Evolutionary conservation across 2,113 vertebrate genomes (phyloP), one percentile per base, ranked within the genome.

Genomic region (Xiphophorus couchianus): DNA sequence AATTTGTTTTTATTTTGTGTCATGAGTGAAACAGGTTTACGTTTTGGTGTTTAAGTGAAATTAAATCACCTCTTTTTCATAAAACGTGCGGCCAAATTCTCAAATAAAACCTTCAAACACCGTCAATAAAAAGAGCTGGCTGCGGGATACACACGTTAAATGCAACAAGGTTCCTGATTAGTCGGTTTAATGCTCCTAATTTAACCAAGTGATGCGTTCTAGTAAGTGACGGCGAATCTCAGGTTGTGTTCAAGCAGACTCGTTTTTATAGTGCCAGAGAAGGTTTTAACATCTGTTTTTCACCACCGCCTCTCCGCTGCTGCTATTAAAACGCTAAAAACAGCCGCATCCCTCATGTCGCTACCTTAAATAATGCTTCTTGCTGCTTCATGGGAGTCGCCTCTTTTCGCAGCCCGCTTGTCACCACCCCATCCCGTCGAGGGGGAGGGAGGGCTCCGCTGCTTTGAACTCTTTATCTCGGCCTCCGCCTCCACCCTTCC

Each of bases 381-480:
- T 15, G 14, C 14, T 1, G 42, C 14, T 48, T 19, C 15, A 17
- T 48, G 17, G 44, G 44, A 48, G 44, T 48, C 44, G 1, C 44
- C 44, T 48, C 15, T 48, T 17, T 48, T 48, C 17, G 42, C 42
- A 44, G 42, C 35, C 69, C 58, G 0, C 44, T 33, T 62, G 7
- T 82, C 76, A 29, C 12, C 54, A 2, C 68, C 72, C 0, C 6
- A 35, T 12, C 62, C 71, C 48, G 29, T 39, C 58, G 14, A 66
- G 1, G 35, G 39, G 5, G 62, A 31, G 51, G 35, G 61, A 54
- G 4, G 76, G 39, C 17, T 13, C 73, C 31, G 48, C 75, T 37
- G 17, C 84, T 91, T 85, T 92, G 88, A 92, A 91, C 85, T 80
- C 76, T 28, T 63, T 22, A 6, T 67, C 76, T 77, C 73, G 11